Conservation (phyloP, 1,140 invertebrate species). For the Rhagoletis pomonella region DNA sequence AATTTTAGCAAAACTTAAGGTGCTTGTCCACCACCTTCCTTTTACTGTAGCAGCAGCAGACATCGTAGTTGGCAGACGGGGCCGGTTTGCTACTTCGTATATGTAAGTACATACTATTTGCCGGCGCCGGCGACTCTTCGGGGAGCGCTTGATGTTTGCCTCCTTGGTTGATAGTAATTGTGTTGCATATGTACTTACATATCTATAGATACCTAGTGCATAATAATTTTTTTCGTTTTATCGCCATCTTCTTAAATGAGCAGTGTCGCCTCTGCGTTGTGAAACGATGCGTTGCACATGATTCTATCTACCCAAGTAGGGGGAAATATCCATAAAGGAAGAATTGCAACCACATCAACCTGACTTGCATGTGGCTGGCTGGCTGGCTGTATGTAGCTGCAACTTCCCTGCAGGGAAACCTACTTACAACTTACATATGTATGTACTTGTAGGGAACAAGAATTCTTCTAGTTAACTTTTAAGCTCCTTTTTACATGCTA, state of each 20-base stretch:
- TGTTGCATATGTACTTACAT: too few relatives aligned
- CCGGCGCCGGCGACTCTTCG: too few relatives aligned
- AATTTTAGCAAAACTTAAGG: not conserved
- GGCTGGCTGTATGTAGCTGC: not conserved
- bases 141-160: too few relatives aligned
- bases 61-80: not conserved
- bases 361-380: not conserved
- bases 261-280: not conserved
- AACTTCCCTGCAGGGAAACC: too few relatives aligned
- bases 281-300: not conserved
- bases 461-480: too few relatives aligned
- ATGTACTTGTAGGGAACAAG: too few relatives aligned
- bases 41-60: not conserved
- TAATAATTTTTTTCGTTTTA: not conserved
- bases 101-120: too few relatives aligned
- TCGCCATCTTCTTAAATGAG: not conserved
- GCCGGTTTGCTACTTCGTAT: not conserved
- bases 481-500: too few relatives aligned
- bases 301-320: not conserved
- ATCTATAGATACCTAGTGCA: not conserved
- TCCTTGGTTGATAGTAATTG: too few relatives aligned
- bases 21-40: not conserved
- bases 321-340: not conserved
- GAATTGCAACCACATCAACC: constrained; percentile 1
- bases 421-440: too few relatives aligned